These are phyloP conservation scores for Drosophila lacteicornis DNA, from an alignment of 1,140 invertebrate species.

Conservation along the genomic window DNA sequence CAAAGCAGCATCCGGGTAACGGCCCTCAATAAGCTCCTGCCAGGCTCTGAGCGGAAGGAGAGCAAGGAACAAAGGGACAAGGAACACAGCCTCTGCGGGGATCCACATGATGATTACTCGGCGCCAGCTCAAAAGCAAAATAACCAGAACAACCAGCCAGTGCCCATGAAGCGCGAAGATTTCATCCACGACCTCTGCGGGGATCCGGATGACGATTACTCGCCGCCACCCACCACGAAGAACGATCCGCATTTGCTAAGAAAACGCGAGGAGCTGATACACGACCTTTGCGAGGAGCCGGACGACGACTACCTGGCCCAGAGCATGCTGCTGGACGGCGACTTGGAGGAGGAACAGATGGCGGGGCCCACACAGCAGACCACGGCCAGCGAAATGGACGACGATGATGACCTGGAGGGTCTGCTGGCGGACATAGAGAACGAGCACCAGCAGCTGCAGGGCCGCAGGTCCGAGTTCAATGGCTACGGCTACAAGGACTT, in stretches of 20 bases:
- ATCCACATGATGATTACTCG: constrained; percentile 11
- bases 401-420: constrained; percentile 71
- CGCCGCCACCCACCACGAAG: neutral
- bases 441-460: constrained; percentile 60
- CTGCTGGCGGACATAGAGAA: constrained; percentile 63
- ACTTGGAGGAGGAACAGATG: constrained; percentile 58
- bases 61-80: neutral
- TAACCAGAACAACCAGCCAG: neutral
- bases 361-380: constrained; percentile 23
- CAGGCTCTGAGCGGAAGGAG: neutral
- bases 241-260: constrained; percentile 21
- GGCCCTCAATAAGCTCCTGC: neutral
- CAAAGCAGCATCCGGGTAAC: constrained; percentile 3
- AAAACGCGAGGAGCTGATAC: constrained; percentile 34
- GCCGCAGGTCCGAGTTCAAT: constrained; percentile 67
- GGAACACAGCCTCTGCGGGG: neutral
- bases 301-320: constrained; percentile 60
- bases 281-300: constrained; percentile 51
- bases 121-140: neutral
- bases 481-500: constrained; percentile 50
- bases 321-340: constrained; percentile 64
- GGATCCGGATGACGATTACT: constrained; percentile 15
- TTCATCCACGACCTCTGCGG: constrained; percentile 13
- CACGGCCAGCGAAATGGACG: neutral
- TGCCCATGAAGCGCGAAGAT: neutral